phyloP scores from a whole-genome alignment of 2,113 vertebrate species.

The Sinocyclocheilus anophthalmus region DNA sequence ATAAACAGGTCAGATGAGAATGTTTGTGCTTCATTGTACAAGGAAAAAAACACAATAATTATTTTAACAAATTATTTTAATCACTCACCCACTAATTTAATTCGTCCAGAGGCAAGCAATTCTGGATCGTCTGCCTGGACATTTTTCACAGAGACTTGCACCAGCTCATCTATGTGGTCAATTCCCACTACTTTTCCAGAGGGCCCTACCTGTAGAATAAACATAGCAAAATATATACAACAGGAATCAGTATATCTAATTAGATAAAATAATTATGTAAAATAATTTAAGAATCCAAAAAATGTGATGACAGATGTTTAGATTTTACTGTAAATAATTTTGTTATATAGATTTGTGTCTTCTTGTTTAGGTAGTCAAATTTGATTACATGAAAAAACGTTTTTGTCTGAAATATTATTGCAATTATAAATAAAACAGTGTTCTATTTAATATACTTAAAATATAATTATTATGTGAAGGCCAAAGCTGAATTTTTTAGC shows the following conservation, averaged over 20 bases:
- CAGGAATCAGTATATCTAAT: background rate
- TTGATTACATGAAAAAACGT: no score
- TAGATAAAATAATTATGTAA: background rate
- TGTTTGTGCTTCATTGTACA: background rate
- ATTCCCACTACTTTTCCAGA: constrained; percentile 85
- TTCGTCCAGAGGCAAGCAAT: constrained; percentile 80
- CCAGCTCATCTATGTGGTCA: constrained; percentile 86
- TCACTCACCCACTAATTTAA: constrained; percentile 81
- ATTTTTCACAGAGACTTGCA: constrained; percentile 79
- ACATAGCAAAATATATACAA: background rate
- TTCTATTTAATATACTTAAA: no score
- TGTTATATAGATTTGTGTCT: no score
- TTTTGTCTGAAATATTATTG: no score
- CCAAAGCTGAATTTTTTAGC: no score
- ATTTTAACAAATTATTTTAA: background rate
- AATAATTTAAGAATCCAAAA: no score
- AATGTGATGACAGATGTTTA: no score
- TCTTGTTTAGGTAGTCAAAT: no score
- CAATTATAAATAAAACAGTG: no score
- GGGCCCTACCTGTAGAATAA: constrained; percentile 74
- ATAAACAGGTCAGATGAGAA: background rate
- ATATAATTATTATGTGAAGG: no score
- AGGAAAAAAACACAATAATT: background rate
- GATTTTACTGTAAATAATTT: no score
- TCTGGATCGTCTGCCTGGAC: constrained; percentile 81